Conservation (phyloP, 2,113 vertebrate genomes). For the Poecilia latipinna region DNA sequence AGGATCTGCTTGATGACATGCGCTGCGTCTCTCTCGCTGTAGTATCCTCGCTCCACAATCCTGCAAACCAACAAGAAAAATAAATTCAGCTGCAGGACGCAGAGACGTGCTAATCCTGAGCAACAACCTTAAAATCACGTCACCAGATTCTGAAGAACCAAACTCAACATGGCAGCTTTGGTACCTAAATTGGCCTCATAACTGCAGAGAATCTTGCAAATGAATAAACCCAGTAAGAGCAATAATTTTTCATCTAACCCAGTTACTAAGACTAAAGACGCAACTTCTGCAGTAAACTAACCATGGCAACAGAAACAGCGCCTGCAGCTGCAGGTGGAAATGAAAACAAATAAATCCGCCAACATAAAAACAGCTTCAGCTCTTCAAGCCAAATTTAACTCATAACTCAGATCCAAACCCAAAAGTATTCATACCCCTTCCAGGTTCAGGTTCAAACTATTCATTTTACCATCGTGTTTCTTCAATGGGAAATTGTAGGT, state of each 20-base stretch:
- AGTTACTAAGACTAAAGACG: neutral
- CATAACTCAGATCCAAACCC: neutral
- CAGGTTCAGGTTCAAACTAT: too few species aligned
- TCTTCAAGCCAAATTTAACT: neutral
- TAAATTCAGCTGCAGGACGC: too few species aligned
- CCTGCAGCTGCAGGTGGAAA: neutral
- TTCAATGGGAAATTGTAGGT: too few species aligned
- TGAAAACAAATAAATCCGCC: neutral
- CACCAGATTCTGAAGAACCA: neutral
- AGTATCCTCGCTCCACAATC: slow-evolving; percentile 90
- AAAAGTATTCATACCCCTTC: too few species aligned
- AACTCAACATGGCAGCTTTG: neutral
- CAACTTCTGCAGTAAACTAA: neutral
- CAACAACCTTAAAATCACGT: neutral
- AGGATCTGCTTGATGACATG: slow-evolving; percentile 91
- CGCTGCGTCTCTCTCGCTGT: slow-evolving; percentile 88
- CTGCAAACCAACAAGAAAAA: slow-evolving; percentile 59
- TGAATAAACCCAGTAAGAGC: neutral
- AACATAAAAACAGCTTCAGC: neutral
- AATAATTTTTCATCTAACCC: neutral
- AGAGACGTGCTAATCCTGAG: neutral
- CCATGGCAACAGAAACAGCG: neutral
- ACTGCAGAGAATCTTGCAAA: neutral
- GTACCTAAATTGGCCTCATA: neutral
- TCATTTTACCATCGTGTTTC: too few species aligned